Evolutionary conservation across 2,888 invertebrate genomes (phyloP).

Genomic region (Deilephila porcellus): DNA sequence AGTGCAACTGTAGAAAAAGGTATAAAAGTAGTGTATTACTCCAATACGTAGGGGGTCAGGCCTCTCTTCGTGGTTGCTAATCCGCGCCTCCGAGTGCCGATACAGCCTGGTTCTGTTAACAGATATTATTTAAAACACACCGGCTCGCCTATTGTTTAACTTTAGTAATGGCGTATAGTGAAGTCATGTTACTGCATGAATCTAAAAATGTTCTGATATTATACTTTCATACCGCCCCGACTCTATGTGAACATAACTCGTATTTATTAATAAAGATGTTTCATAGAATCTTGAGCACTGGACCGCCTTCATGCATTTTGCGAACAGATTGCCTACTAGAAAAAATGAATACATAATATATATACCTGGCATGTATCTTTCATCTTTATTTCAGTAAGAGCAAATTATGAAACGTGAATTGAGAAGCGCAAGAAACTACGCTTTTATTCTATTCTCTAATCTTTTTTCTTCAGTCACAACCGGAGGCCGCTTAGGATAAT

Average conservation of each 20-base stretch:
- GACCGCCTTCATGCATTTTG: conserved; percentile 12
- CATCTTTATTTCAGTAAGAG: too few species aligned
- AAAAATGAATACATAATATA: neutral
- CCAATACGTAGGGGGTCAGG: neutral
- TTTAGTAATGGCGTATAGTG: conserved; percentile 48
- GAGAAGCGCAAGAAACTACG: too few species aligned
- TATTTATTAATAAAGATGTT: conserved; percentile 27
- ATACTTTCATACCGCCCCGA: conserved; percentile 16
- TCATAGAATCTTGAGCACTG: conserved; percentile 19
- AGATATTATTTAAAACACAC: conserved; percentile 61
- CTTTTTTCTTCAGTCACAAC: too few species aligned
- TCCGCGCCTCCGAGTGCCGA: conserved; percentile 33
- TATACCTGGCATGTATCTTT: neutral
- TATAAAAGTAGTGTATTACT: too few species aligned
- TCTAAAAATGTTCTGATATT: conserved; percentile 31
- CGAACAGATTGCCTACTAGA: neutral
- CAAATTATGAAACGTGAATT: too few species aligned
- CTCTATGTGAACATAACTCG: conserved; percentile 15
- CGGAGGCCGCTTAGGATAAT: too few species aligned
- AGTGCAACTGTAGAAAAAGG: too few species aligned
- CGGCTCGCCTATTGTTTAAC: conserved; percentile 46
- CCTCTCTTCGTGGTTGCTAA: neutral
- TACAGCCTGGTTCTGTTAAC: conserved; percentile 53
- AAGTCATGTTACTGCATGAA: conserved; percentile 36
- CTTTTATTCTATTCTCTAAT: too few species aligned